phyloP scores from a whole-genome alignment of 2,797 vertebrate species.

The Cossypha heuglini region DNA sequence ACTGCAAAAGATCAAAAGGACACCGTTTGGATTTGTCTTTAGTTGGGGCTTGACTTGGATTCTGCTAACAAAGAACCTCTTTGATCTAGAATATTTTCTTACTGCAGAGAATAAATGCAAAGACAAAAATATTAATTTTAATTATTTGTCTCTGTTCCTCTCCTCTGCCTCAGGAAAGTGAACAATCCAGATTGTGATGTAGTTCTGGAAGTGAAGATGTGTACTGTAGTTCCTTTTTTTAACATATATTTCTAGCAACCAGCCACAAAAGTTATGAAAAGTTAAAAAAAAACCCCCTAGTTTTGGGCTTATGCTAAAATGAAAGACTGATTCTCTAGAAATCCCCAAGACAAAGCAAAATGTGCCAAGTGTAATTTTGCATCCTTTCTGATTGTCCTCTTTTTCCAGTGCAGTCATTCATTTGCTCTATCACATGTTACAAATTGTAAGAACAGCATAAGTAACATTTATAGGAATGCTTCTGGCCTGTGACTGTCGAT shows the following conservation, averaged over 20 bases:
- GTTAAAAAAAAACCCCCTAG: neutral
- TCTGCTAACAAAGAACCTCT: neutral
- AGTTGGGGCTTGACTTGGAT: neutral
- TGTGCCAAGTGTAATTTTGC: constrained; percentile 27
- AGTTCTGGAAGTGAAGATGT: neutral
- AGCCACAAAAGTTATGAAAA: neutral
- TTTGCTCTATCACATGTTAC: constrained; percentile 15
- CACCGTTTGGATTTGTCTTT: neutral
- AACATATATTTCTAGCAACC: neutral
- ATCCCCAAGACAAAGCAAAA: constrained; percentile 1
- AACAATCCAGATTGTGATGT: neutral
- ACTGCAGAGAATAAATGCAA: neutral
- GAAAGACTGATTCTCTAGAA: constrained; percentile 40
- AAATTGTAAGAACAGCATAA: neutral
- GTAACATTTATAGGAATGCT: constrained; percentile 8
- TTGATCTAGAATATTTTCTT: constrained; percentile 35
- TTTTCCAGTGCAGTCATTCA: constrained; percentile 20
- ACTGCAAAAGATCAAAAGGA: constrained; percentile 19
- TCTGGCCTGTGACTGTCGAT: neutral
- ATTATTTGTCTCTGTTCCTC: neutral
- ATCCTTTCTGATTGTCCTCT: constrained; percentile 8
- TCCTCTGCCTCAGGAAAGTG: neutral
- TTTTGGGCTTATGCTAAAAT: constrained; percentile 1
- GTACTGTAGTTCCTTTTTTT: neutral
- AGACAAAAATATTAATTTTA: neutral